Conservation (phyloP, 2,113 vertebrate species). For the Brachypodius melanocephalos region DNA sequence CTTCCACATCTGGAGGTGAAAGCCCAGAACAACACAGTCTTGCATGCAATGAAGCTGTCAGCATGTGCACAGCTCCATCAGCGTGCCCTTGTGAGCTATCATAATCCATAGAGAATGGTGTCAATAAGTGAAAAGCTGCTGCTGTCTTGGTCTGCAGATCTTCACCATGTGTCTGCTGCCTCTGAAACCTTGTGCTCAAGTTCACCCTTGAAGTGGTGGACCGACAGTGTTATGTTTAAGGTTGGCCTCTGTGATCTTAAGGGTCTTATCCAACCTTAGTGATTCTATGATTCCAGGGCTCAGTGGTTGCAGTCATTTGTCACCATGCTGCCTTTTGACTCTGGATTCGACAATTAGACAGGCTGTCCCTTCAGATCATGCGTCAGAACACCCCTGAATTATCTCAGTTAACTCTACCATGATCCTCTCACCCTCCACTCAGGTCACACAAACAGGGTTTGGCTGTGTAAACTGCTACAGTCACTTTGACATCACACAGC, state of each 20-base stretch:
- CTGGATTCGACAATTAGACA: not conserved
- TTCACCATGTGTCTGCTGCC: not conserved
- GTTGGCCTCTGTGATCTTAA: not conserved
- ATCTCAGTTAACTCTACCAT: not conserved
- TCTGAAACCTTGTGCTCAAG: not conserved
- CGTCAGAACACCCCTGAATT: not conserved
- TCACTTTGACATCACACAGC: not conserved
- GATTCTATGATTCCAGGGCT: not conserved
- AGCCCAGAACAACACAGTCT: not conserved
- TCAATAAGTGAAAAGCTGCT: not conserved
- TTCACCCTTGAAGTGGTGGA: not conserved
- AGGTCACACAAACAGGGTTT: not conserved
- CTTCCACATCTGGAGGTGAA: not conserved
- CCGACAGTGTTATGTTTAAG: not conserved
- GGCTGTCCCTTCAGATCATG: not conserved
- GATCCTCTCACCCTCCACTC: not conserved
- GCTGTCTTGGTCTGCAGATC: not conserved
- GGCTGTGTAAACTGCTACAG: not conserved
- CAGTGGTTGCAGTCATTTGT: not conserved
- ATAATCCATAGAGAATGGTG: accelerated
- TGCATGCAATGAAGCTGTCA: not conserved
- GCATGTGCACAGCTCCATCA: not conserved
- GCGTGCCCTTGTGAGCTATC: accelerated
- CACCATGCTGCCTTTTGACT: not conserved
- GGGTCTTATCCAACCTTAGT: not conserved